Evolutionary conservation across 2,797 vertebrate species (phyloP).

Genomic region (Hypotaenidia philippensis): DNA sequence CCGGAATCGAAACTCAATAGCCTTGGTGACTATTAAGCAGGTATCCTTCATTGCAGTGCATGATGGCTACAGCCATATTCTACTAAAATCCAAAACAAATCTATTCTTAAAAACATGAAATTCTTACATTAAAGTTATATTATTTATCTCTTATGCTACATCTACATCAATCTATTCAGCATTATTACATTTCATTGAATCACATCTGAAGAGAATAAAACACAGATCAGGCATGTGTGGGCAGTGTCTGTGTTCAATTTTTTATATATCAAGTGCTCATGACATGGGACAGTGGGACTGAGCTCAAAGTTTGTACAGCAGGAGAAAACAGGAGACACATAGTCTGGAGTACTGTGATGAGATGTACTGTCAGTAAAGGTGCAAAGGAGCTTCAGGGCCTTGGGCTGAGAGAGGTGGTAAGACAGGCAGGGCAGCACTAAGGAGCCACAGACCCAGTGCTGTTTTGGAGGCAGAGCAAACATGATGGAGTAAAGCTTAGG

Average conservation of each 20-base stretch:
- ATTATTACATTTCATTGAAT: no score
- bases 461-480: neutral
- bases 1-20: no score
- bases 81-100: no score
- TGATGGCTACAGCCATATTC: no score
- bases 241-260: neutral
- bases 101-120: no score
- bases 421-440: neutral
- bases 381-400: neutral
- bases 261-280: neutral
- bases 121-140: no score
- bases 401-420: neutral
- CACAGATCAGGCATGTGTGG: neutral
- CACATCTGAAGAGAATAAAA: neutral
- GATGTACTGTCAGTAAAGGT: neutral
- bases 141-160: no score
- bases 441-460: neutral
- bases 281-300: neutral
- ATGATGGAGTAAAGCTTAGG: neutral
- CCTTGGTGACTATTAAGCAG: no score
- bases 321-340: neutral
- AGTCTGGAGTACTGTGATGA: neutral
- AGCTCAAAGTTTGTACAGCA: neutral
- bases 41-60: no score
- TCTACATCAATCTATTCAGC: no score